Conservation (phyloP, 1,140 invertebrate species). For the Dendroctonus ponderosae region DNA sequence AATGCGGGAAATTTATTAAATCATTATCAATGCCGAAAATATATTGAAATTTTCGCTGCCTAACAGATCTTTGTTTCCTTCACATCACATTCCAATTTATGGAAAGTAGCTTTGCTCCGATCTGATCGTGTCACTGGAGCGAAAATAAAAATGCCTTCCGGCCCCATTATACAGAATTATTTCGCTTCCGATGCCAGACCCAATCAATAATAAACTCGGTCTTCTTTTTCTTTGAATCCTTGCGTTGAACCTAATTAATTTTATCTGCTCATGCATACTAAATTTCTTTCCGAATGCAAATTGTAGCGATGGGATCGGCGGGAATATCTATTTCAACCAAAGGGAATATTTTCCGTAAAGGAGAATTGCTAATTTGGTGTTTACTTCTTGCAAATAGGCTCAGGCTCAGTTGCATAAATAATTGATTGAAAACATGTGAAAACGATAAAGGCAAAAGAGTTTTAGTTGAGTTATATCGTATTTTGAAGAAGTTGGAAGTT, state of each 20-base stretch:
- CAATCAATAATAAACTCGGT: conserved; percentile 13
- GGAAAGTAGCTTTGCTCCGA: conserved; percentile 2
- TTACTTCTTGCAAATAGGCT: neutral
- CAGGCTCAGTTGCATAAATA: neutral
- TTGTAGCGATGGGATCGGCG: conserved; percentile 5
- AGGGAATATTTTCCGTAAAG: conserved; percentile 1
- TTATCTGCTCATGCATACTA: conserved; percentile 19
- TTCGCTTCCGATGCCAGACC: conserved; percentile 18
- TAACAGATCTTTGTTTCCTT: no score
- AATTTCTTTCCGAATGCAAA: conserved; percentile 14
- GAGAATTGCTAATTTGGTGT: conserved; percentile 3
- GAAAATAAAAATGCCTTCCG: conserved; percentile 17
- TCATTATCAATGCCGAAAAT: no score
- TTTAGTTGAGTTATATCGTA: neutral
- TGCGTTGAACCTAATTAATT: conserved; percentile 20
- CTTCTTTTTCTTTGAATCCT: conserved; percentile 10
- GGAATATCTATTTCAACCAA: conserved; percentile 7
- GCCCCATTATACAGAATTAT: conserved; percentile 18
- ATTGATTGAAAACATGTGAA: neutral
- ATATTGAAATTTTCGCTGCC: no score
- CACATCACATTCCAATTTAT: conserved; percentile 6
- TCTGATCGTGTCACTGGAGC: conserved; percentile 1
- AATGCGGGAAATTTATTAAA: no score
- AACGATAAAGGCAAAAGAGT: neutral
- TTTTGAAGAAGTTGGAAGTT: neutral